Conservation (phyloP, 92 coral and sea anemone species). For the Montipora capitata region DNA sequence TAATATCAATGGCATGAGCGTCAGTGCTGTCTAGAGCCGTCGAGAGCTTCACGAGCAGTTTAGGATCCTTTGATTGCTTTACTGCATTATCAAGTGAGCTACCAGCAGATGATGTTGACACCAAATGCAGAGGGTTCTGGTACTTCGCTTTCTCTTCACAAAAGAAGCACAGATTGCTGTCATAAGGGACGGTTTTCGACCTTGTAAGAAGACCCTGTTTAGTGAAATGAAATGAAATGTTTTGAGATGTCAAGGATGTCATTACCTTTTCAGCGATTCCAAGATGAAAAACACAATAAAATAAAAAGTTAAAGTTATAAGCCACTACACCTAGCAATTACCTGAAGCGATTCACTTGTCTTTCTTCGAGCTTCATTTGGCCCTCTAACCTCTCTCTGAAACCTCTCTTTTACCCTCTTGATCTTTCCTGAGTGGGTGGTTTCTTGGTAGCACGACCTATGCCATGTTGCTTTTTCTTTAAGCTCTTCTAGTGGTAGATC, state of each 20-base stretch:
- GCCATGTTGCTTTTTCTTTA: constrained; percentile 57
- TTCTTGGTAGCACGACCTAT: constrained; percentile 56
- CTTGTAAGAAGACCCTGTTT: constrained; percentile 36
- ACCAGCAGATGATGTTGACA: constrained; percentile 68
- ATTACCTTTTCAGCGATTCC: constrained; percentile 33
- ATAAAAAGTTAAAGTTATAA: neutral
- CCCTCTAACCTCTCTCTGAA: constrained; percentile 29
- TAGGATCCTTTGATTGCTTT: constrained; percentile 25
- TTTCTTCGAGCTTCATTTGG: constrained; percentile 54
- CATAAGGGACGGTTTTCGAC: constrained; percentile 74
- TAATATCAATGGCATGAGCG: constrained; percentile 78
- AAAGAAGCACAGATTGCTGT: constrained; percentile 68
- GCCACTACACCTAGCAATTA: constrained; percentile 14
- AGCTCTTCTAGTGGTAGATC: constrained; percentile 18
- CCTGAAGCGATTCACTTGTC: constrained; percentile 36
- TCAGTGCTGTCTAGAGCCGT: constrained; percentile 63
- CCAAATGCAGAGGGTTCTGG: constrained; percentile 41
- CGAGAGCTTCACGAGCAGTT: constrained; percentile 57
- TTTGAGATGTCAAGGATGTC: constrained; percentile 43
- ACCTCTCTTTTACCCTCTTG: constrained; percentile 50
- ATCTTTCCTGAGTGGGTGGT: constrained; percentile 47
- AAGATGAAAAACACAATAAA: neutral
- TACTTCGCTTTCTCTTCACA: constrained; percentile 54
- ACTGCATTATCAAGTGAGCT: constrained; percentile 56
- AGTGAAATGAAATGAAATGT: constrained; percentile 19